Evolutionary conservation across 2,888 invertebrate species (phyloP), one percentile per base, ranked within the genome.

Genomic region (Drosophila paramelanica): DNA sequence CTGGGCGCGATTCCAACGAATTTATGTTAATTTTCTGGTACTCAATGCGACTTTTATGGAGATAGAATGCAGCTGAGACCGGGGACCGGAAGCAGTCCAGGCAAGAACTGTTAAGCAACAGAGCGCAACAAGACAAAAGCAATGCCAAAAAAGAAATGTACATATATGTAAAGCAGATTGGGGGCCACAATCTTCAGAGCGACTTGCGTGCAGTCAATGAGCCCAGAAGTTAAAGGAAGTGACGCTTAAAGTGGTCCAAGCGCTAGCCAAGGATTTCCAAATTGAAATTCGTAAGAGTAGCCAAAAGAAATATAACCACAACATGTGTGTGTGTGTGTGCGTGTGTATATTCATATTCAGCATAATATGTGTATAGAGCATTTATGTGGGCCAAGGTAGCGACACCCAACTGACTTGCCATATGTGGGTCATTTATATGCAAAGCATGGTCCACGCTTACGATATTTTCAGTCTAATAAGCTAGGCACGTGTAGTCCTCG

Each of bases 371-470:
- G 14, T 55, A n/a, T 45, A 53, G 17, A 31, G 7, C 8, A 42
- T 49, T 36, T 53, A 78, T 81, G 76, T 84, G 81, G 73, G 77
- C 79, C 79, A 75, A 75, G 75, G 75, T 49, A 78, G 46, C 52
- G 31, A 61, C 39, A 52, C 46, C 36, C 51, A 45, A 14, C 36
- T 43, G 27, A 23, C 58, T 46, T 41, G 20, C 66, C 77, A 72
- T 68, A 80, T 85, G 71, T 70, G 77, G 71, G 81, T 73, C 87
- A 86, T 83, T 83, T 83, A 81, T 86, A 83, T 86, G 87, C 83
- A 86, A 86, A 84, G 79, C 87, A 83, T 80, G 72, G 75, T 67
- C 86, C 78, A 75, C 59, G 70, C 77, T 77, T 68, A 56, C 81
- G 77, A 77, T 71, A 84, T 77, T 77, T 49, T 72, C 69, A 47